phyloP scores from a whole-genome alignment of 2,797 vertebrate genomes.

The Pempheris klunzingeri region DNA sequence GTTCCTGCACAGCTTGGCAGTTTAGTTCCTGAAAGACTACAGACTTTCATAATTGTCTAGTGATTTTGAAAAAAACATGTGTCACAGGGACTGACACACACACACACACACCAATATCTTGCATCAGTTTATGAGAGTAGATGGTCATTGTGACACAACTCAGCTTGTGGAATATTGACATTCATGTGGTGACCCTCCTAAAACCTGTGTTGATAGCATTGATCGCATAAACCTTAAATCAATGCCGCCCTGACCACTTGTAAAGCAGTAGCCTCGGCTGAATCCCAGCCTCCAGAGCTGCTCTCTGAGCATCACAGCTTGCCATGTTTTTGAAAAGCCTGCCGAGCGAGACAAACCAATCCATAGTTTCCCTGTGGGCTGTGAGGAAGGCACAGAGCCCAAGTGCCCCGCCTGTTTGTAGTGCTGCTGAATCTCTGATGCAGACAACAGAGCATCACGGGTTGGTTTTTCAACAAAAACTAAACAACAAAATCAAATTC shows the following conservation, averaged over 20 bases:
- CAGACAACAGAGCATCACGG: slow-evolving; percentile 21
- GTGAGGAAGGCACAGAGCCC: slow-evolving; percentile 42
- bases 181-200: slow-evolving; percentile 68
- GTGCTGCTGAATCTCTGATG: slow-evolving; percentile 57
- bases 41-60: neutral
- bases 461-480: slow-evolving; percentile 7
- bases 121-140: neutral
- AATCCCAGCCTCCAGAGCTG: slow-evolving; percentile 53
- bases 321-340: slow-evolving; percentile 69
- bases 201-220: slow-evolving; percentile 70
- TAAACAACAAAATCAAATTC: slow-evolving; percentile 19
- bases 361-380: slow-evolving; percentile 61
- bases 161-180: slow-evolving; percentile 58
- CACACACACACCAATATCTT: neutral
- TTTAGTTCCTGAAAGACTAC: neutral
- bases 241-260: slow-evolving; percentile 69
- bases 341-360: slow-evolving; percentile 67
- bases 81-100: neutral
- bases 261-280: slow-evolving; percentile 62
- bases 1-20: neutral
- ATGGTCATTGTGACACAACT: slow-evolving; percentile 40
- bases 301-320: slow-evolving; percentile 55
- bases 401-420: slow-evolving; percentile 45
- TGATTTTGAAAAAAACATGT: neutral
- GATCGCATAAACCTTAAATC: slow-evolving; percentile 77